phyloP scores from a whole-genome alignment of 2,797 vertebrate genomes.

The Enteromius afrohamiltoni region DNA sequence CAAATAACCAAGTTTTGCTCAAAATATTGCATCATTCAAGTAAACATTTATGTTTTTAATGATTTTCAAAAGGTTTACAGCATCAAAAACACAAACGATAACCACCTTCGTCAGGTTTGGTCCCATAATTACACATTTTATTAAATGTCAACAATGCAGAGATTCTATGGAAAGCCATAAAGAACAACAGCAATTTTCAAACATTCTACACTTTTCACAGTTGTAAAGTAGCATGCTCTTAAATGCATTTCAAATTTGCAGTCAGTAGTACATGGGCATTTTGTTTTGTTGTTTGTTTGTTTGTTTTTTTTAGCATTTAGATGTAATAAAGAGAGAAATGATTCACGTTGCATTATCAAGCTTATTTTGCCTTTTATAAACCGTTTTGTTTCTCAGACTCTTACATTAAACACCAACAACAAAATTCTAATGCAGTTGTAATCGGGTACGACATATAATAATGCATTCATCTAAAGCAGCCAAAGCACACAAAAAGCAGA shows the following conservation, averaged over 20 bases:
- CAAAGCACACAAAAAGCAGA: constrained; percentile 20
- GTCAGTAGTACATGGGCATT: constrained; percentile 56
- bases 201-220: background rate
- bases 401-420: constrained; percentile 52
- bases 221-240: constrained; percentile 80
- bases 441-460: constrained; percentile 1
- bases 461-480: constrained; percentile 44
- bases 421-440: background rate
- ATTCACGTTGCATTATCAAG: constrained; percentile 62
- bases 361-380: background rate
- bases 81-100: constrained; percentile 11
- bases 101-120: constrained; percentile 61
- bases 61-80: background rate
- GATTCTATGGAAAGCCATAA: constrained; percentile 16
- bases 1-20: background rate
- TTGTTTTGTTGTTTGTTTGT: constrained; percentile 50
- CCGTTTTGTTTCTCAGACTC: background rate
- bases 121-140: constrained; percentile 84
- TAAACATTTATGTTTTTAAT: background rate
- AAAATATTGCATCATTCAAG: background rate
- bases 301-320: constrained; percentile 27
- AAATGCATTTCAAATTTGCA: constrained; percentile 64
- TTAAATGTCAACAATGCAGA: constrained; percentile 85
- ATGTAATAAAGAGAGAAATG: constrained; percentile 57
- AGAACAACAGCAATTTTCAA: constrained; percentile 25